Conservation (phyloP, 2,113 vertebrate genomes). For the Barnardius zonarius region DNA sequence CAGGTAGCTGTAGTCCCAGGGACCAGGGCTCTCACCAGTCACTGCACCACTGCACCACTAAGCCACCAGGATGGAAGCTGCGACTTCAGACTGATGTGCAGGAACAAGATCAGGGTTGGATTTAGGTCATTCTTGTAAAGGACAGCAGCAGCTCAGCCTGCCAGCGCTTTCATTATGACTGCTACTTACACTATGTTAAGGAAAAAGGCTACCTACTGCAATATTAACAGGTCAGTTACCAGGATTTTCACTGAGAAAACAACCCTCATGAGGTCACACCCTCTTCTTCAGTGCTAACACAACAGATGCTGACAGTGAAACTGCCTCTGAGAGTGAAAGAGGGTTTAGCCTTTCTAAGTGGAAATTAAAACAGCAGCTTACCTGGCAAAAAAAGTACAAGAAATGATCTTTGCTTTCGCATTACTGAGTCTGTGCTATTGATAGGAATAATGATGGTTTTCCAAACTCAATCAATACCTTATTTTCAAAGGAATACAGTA, state of each 20-base stretch:
- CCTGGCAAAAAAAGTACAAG: background rate
- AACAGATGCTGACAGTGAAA: background rate
- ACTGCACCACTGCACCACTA: accelerated
- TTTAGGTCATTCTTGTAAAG: slow-evolving; percentile 28
- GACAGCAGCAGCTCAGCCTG: background rate
- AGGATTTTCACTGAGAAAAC: background rate
- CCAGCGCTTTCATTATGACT: background rate
- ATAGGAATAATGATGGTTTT: background rate
- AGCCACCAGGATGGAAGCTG: background rate
- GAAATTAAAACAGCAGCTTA: slow-evolving; percentile 36
- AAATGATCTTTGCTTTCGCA: background rate
- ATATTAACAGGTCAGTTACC: background rate
- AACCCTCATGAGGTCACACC: accelerated
- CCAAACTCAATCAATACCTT: background rate
- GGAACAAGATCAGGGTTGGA: slow-evolving; percentile 33
- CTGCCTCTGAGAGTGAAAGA: background rate
- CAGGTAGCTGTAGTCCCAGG: accelerated
- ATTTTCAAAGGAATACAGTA: background rate
- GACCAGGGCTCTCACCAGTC: accelerated
- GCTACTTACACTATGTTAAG: background rate
- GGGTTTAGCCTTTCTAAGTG: background rate
- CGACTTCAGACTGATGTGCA: background rate
- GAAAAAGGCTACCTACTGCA: background rate
- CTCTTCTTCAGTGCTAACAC: background rate
- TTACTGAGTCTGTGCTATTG: background rate